Evolutionary conservation across 2,888 invertebrate genomes (phyloP).

Genomic region (Octonoba sinensis): DNA sequence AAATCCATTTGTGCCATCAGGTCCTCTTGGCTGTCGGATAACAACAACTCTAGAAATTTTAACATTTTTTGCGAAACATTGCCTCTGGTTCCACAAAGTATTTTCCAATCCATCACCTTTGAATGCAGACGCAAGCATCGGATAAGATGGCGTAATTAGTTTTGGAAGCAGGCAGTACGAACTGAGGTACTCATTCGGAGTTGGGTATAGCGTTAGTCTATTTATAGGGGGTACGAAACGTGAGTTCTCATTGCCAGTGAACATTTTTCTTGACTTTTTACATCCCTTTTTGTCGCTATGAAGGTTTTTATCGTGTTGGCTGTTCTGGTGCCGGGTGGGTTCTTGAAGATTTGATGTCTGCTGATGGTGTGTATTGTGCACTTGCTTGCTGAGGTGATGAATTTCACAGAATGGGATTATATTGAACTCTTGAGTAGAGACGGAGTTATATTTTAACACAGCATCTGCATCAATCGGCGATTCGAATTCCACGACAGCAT

Average conservation of each 20-base stretch:
- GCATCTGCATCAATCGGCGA: conserved; percentile 90
- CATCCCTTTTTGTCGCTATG: too few species aligned
- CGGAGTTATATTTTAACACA: conserved; percentile 73
- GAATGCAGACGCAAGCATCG: not conserved
- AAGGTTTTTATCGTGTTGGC: too few species aligned
- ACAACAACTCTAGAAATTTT: conserved; percentile 76
- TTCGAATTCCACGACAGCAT: conserved; percentile 92
- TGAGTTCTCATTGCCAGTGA: too few species aligned
- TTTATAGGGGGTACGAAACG: too few species aligned
- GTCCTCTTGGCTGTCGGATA: conserved; percentile 86
- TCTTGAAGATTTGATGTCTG: too few species aligned
- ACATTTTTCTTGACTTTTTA: too few species aligned
- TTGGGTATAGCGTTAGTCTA: too few species aligned
- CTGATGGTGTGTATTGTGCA: too few species aligned
- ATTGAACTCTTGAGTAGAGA: not conserved
- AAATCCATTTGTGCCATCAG: conserved; percentile 91
- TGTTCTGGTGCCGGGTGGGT: too few species aligned
- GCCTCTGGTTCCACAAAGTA: not conserved
- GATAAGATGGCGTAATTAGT: not conserved
- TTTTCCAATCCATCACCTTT: conserved; percentile 2
- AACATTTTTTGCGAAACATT: not conserved
- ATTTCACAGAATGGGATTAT: conserved; percentile 3
- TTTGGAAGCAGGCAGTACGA: not conserved
- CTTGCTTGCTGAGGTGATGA: too few species aligned
- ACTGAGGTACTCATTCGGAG: too few species aligned